Evolutionary conservation across 2,797 vertebrate species (phyloP).

Genomic region (Pampus argenteus): DNA sequence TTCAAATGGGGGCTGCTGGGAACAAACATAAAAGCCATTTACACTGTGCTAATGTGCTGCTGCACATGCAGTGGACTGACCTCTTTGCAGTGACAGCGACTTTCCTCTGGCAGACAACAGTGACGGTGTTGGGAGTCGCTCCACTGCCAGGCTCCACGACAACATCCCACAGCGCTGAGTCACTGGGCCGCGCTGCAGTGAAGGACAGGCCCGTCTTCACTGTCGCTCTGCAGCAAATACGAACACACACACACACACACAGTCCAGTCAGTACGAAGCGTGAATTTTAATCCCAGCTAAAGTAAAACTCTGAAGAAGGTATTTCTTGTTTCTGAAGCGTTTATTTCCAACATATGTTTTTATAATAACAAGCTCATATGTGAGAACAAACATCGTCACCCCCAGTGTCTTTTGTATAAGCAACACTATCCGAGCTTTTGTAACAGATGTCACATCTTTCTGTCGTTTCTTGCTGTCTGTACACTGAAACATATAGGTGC

Average conservation of each 20-base stretch:
- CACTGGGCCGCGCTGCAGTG: slow-evolving; percentile 80
- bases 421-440: background rate
- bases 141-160: slow-evolving; percentile 75
- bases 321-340: background rate
- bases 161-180: slow-evolving; percentile 81
- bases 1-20: slow-evolving; percentile 2
- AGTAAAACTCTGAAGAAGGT: background rate
- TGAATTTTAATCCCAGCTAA: background rate
- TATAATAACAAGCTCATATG: background rate
- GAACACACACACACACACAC: slow-evolving; percentile 21
- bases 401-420: background rate
- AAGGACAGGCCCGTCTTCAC: slow-evolving; percentile 80
- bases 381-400: background rate
- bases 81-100: slow-evolving; percentile 76
- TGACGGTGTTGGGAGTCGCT: slow-evolving; percentile 71
- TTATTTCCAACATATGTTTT: background rate
- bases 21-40: background rate
- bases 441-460: background rate
- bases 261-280: slow-evolving; percentile 18
- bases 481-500: no score
- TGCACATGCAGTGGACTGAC: slow-evolving; percentile 60
- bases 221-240: slow-evolving; percentile 70
- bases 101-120: slow-evolving; percentile 81
- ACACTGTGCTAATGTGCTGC: background rate
- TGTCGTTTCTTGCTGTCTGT: background rate